Percentiles rank a stretch among this genome's conserved stretches.
Evolutionary conservation across 37 sponge, comb jelly and placozoan genomes (phyloP).

Genomic region (Dysidea cf. avara): DNA sequence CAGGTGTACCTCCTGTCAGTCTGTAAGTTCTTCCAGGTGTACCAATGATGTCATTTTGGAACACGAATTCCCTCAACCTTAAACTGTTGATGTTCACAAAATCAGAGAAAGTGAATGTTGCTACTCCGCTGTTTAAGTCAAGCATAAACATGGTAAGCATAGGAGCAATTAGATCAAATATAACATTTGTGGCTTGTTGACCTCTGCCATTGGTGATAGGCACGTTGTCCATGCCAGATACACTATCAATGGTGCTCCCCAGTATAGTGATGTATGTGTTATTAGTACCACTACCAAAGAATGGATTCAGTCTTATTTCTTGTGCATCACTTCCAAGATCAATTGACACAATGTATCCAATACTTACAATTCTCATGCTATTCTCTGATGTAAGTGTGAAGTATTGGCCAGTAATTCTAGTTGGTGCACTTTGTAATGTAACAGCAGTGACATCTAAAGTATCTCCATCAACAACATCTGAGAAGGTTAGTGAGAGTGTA

Average conservation of each 20-base stretch:
- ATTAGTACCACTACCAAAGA: slow-evolving; percentile 46
- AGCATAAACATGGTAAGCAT: slow-evolving; percentile 54
- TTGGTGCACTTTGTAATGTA: slow-evolving; percentile 61
- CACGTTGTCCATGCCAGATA: slow-evolving; percentile 56
- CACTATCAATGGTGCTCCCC: slow-evolving; percentile 78
- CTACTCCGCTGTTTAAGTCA: slow-evolving; percentile 63
- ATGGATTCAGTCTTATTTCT: slow-evolving; percentile 48
- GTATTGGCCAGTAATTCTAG: slow-evolving; percentile 32
- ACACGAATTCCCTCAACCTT: slow-evolving; percentile 37
- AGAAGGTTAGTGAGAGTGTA: slow-evolving; percentile 65
- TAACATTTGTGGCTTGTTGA: slow-evolving; percentile 53
- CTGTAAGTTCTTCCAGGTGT: slow-evolving; percentile 51
- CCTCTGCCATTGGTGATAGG: slow-evolving; percentile 88
- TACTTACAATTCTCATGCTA: slow-evolving; percentile 38
- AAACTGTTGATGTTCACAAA: slow-evolving; percentile 48
- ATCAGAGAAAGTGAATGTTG: slow-evolving; percentile 72
- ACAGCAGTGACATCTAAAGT: slow-evolving; percentile 80
- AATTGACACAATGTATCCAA: slow-evolving; percentile 55
- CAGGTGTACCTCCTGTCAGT: slow-evolving; percentile 45
- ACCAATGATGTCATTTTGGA: slow-evolving; percentile 65
- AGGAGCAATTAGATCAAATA: slow-evolving; percentile 49
- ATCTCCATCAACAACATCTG: slow-evolving; percentile 74
- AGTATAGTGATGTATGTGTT: slow-evolving; percentile 70
- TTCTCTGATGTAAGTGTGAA: slow-evolving; percentile 64
- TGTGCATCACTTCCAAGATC: slow-evolving; percentile 57